Base-by-base conservation (phyloP, 2,888 invertebrate species). In the Aporophyla lueneburgensis region DNA sequence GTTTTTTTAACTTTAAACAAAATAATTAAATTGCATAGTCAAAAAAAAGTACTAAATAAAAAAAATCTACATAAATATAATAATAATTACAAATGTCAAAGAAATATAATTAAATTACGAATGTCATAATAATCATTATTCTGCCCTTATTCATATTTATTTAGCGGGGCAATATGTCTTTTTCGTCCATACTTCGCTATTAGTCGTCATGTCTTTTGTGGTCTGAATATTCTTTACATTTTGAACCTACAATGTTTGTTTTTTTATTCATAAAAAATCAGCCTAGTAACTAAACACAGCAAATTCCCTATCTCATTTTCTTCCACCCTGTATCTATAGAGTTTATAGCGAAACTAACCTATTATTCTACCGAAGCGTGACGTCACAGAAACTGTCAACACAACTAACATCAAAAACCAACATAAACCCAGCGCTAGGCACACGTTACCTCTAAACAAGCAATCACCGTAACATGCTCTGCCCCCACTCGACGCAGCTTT, bases 401-500 rank as follows among this genome's bases (percentile, higher is more conserved):
- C 66, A 56, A 83, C 78, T 86, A 78, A 87, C 82, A 77, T 84
- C 81, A 86, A 80, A 86, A 81, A 75, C 76, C 74, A 40, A 79
- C 89, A 88, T 83, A 69, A 86, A 76, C 77, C 78, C 81, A 51
- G 76, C 77, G 78, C 79, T 74, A 79, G 79, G 85, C 88, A 78
- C 82, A 89, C 91, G 88, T 85, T 84, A 83, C 85, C 91, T 91
- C 92, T 91, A 93, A 94, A 94, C 95, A 94, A 94, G 95, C 95
- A 95, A 95, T 95, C 93, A 93, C 92, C 93, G 94, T 95, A 93
- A 92, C 91, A 89, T 92, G 93, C 81, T 71, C 84, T 88, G 85
- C 79, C 92, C 93, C 92, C 90, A 91, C 91, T 91, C 92, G 90
- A 91, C 93, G 91, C 92, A 91, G 93, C 95, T 95, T 96, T 95